Evolutionary conservation across 2,888 invertebrate genomes (phyloP), one percentile per base, ranked within the genome.

Genomic region (Eilema sororculum): DNA sequence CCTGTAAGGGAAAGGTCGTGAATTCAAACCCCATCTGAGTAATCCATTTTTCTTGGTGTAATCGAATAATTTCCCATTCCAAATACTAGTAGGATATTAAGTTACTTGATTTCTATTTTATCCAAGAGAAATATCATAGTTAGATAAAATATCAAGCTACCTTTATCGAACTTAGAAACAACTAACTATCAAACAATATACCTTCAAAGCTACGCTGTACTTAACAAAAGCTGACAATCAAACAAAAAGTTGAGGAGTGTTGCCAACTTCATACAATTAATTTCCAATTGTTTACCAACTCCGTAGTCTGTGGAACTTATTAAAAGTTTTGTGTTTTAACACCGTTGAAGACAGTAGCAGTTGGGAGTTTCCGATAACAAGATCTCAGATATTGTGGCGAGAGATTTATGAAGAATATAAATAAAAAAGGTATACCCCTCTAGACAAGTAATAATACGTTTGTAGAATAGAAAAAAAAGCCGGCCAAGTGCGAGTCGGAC

Each of bases 271-370:
- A 71, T 56, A 71, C 73, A 78, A 80, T 79, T 80, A 81, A 83
- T 83, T 78, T 75, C 67, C 73, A 73, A 82, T 82, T 84, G 84
- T 82, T 81, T 79, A 75, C 72, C 9, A 70, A 80, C 76, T 77
- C 63, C 59, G 58, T 69, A 37, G 71, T 63, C 73, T 63, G 68
- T 8, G 33, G 58, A 69, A 80, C 78, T 80, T 81, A 73, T 82
- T 78, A 82, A 80, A 84, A 85, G 81, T 82, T 81, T 65, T 64
- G 57, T 68, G 63, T 73, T 73, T 74, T 78, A 73, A 69, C 76
- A 59, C 63, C 73, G 4, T 59, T 65, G 71, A 2, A 25, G 67
- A 70, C 56, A 72, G 68, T 12, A 59, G 25, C 58, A 65, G 61
- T 72, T 76, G 62, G 46, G 3, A 68, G 68, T 70, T 46, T 57